A percentile compares a stretch with the other conserved stretches of the same genome.
These are phyloP conservation scores for Pomatostomus ruficeps DNA, from an alignment of 2,113 vertebrate species.

Conservation along the genomic window DNA sequence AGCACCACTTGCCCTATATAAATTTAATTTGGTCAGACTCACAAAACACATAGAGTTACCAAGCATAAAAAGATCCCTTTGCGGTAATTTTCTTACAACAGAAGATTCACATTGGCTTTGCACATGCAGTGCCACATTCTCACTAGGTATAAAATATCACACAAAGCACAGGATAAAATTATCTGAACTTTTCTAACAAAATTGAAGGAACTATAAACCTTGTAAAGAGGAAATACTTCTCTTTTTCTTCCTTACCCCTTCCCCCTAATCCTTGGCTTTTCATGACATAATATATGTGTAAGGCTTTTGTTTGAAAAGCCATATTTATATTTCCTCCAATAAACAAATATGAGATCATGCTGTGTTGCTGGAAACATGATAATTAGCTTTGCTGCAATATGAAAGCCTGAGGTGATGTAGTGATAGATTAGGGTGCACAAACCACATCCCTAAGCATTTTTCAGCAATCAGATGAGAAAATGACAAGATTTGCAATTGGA, in stretches of 20 bases:
- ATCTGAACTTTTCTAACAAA: not conserved
- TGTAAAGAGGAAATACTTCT: not conserved
- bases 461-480: slow-evolving; percentile 25
- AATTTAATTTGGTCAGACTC: slow-evolving; percentile 16
- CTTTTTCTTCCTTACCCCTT: not conserved
- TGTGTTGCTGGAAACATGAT: slow-evolving; percentile 28
- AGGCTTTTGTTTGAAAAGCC: not conserved
- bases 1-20: not conserved
- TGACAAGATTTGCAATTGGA: not conserved
- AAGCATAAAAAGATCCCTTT: not conserved
- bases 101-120: slow-evolving; percentile 1
- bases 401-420: slow-evolving; percentile 46
- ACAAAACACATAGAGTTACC: not conserved
- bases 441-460: slow-evolving; percentile 7
- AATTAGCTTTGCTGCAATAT: slow-evolving; percentile 49
- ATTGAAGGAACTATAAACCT: not conserved
- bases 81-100: not conserved
- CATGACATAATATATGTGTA: not conserved
- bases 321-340: slow-evolving; percentile 8
- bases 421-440: not conserved
- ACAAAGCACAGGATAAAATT: not conserved
- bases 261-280: not conserved
- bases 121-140: not conserved
- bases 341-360: slow-evolving; percentile 20
- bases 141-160: not conserved